phyloP scores from a whole-genome alignment of 2,888 invertebrate species.

The Drosophila nr. perissopoda region DNA sequence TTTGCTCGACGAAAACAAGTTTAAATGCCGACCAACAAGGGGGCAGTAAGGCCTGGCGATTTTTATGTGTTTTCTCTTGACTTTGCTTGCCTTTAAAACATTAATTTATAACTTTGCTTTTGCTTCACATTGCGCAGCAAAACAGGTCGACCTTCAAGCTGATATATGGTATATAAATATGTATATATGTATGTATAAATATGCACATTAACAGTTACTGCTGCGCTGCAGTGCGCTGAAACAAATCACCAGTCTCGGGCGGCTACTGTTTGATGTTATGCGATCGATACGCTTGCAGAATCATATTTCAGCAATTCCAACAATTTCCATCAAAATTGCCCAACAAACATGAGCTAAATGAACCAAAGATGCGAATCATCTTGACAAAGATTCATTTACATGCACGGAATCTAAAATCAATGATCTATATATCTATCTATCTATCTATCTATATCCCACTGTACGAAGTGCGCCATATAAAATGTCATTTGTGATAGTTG shows the following conservation, averaged over 20 bases:
- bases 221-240: neutral
- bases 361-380: neutral
- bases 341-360: neutral
- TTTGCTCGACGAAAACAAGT: constrained; percentile 48
- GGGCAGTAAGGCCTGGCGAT: constrained; percentile 33
- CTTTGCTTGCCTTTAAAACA: constrained; percentile 56
- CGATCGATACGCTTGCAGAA: neutral
- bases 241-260: neutral
- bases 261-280: neutral
- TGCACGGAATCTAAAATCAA: neutral
- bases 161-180: neutral
- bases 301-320: neutral
- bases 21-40: constrained; percentile 43
- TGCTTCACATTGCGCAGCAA: constrained; percentile 39
- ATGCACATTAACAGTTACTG: constrained; percentile 5
- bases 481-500: neutral
- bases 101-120: constrained; percentile 64
- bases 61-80: constrained; percentile 41
- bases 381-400: neutral
- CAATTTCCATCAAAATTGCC: neutral
- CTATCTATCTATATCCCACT: neutral
- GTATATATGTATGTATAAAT: neutral
- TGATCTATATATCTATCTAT: neutral
- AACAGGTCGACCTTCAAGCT: constrained; percentile 67
- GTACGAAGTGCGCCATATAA: neutral